phyloP scores from a whole-genome alignment of 1,140 invertebrate genomes.

The Ostrea edulis region DNA sequence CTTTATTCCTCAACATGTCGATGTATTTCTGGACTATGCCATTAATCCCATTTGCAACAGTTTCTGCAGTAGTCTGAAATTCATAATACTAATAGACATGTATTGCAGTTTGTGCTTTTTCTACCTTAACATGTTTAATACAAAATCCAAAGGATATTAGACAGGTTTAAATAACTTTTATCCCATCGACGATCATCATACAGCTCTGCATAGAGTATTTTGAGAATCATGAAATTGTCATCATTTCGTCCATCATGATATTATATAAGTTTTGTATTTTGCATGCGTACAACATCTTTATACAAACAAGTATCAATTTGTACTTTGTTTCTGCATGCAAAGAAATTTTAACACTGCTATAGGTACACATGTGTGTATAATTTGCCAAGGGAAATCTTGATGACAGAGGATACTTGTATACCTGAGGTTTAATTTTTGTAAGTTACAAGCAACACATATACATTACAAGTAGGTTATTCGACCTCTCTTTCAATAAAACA shows the following conservation, averaged over 20 bases:
- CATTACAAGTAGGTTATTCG: too few species aligned
- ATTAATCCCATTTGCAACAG: not conserved
- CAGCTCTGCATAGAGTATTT: not conserved
- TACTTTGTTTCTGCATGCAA: too few species aligned
- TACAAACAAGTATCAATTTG: too few species aligned
- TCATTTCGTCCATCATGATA: not conserved
- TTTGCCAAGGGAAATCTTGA: too few species aligned
- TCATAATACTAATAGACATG: not conserved
- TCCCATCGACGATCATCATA: not conserved
- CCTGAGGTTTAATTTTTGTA: too few species aligned
- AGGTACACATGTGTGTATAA: too few species aligned
- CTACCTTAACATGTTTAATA: too few species aligned
- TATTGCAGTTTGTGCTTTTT: too few species aligned
- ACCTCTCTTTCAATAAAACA: not conserved
- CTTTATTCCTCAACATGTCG: not conserved
- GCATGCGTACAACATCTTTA: too few species aligned
- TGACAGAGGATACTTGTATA: too few species aligned
- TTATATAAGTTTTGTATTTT: not conserved
- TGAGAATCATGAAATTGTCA: not conserved
- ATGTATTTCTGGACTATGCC: not conserved
- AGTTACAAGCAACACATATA: too few species aligned
- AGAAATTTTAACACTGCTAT: too few species aligned
- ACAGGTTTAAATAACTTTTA: not conserved
- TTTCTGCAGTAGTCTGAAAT: not conserved
- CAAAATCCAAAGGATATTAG: not conserved